Evolutionary conservation across 2,888 invertebrate species (phyloP).

Genomic region (Spialia ferax): DNA sequence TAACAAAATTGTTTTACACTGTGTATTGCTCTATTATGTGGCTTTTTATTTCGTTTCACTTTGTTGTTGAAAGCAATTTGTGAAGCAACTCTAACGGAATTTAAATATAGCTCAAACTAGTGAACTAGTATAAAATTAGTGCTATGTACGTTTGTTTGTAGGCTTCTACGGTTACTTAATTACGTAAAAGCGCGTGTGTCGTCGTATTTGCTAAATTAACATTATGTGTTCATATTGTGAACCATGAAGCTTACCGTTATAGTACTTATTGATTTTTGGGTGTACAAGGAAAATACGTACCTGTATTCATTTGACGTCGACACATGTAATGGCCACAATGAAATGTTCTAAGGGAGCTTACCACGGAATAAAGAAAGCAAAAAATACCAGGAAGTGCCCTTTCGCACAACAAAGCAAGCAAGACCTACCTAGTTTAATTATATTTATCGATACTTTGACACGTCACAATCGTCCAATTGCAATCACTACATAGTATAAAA

Average conservation of each 20-base stretch:
- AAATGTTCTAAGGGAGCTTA: background rate
- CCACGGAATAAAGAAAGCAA: no score
- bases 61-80: constrained; percentile 27
- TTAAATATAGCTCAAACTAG: constrained; percentile 28
- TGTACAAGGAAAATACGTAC: background rate
- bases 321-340: background rate
- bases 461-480: no score
- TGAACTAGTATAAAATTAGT: background rate
- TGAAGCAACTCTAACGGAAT: constrained; percentile 10
- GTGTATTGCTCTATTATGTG: constrained; percentile 14
- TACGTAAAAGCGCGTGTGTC: background rate
- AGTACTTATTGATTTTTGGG: background rate
- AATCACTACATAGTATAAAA: no score
- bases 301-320: no score
- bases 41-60: constrained; percentile 16
- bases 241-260: constrained; percentile 8
- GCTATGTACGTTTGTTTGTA: background rate
- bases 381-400: no score
- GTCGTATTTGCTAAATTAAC: constrained; percentile 17
- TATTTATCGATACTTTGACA: no score
- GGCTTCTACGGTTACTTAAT: constrained; percentile 17
- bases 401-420: no score
- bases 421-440: no score
- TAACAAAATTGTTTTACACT: constrained; percentile 27
- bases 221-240: constrained; percentile 21